phyloP scores from a whole-genome alignment of 2,113 vertebrate genomes.

The Chaetodon auriga region DNA sequence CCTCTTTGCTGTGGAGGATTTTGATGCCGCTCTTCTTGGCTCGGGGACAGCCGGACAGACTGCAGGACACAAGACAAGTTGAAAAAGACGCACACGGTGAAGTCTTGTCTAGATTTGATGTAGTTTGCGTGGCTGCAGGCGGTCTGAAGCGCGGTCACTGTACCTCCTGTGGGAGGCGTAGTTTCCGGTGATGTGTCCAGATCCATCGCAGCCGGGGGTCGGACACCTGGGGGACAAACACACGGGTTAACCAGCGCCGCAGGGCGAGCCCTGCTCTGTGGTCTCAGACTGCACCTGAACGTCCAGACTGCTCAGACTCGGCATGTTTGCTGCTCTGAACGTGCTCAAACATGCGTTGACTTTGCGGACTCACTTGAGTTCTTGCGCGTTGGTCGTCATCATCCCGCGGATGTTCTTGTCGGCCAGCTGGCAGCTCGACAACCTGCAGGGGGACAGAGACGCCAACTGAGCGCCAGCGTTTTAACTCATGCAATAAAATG shows the following conservation, averaged over 20 bases:
- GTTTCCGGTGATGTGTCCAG: conserved; percentile 98
- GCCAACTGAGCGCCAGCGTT: background rate
- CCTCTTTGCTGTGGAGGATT: conserved; percentile 98
- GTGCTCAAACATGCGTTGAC: background rate
- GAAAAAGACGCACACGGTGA: background rate
- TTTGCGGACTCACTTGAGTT: conserved; percentile 91
- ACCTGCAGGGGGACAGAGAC: conserved; percentile 84
- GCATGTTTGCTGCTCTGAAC: no score
- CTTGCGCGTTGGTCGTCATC: conserved; percentile 95
- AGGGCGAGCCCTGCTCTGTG: background rate
- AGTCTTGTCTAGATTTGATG: background rate
- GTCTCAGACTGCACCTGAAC: no score
- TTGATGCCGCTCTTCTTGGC: conserved; percentile 98
- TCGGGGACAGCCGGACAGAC: conserved; percentile 96
- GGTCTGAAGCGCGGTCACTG: conserved; percentile 61
- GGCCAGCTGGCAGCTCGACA: conserved; percentile 96
- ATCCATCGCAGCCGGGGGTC: conserved; percentile 97
- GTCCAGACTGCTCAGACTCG: background rate
- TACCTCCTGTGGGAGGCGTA: conserved; percentile 99
- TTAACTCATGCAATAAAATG: no score
- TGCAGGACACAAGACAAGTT: conserved; percentile 60
- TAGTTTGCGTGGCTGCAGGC: conserved; percentile 6
- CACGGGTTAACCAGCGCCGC: background rate
- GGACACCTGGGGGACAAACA: conserved; percentile 89
- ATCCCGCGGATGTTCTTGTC: conserved; percentile 97